phyloP scores from a whole-genome alignment of 2,797 vertebrate species.

The Myotis findleyi region DNA sequence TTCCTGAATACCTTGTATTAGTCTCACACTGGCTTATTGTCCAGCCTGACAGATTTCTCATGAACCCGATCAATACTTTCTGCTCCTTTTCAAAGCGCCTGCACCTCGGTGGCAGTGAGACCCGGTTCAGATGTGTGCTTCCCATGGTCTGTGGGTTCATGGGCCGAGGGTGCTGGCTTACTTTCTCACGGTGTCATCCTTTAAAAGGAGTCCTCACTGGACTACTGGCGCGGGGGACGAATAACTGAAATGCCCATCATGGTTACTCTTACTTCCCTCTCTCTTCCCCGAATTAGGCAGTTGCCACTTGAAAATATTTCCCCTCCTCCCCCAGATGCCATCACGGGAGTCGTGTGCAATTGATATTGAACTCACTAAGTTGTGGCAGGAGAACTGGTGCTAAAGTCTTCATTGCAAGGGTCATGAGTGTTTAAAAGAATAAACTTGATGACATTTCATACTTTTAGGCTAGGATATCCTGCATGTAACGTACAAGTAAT shows the following conservation, averaged over 20 bases:
- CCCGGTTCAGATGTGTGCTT: not conserved
- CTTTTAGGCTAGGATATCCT: not conserved
- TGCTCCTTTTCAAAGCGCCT: not conserved
- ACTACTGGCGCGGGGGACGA: not conserved
- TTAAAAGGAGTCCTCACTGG: not conserved
- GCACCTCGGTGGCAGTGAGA: not conserved
- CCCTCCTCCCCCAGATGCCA: not conserved
- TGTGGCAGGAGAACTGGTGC: not conserved
- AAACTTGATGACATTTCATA: not conserved
- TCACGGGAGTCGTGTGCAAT: not conserved
- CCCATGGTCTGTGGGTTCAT: not conserved
- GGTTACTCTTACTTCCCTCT: not conserved
- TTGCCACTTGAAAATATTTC: slow-evolving; percentile 16
- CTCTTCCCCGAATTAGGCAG: not conserved
- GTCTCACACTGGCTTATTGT: not conserved
- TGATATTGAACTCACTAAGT: not conserved
- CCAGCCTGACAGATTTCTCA: not conserved
- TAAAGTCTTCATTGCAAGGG: not conserved
- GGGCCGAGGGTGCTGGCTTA: not conserved
- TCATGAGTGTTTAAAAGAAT: not conserved
- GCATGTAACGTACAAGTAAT: not conserved
- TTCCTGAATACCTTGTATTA: not conserved
- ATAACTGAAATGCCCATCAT: not conserved
- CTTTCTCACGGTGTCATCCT: not conserved
- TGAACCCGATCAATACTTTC: not conserved